Evolutionary conservation across 2,888 invertebrate species (phyloP).

Genomic region (Neoascia interrupta): DNA sequence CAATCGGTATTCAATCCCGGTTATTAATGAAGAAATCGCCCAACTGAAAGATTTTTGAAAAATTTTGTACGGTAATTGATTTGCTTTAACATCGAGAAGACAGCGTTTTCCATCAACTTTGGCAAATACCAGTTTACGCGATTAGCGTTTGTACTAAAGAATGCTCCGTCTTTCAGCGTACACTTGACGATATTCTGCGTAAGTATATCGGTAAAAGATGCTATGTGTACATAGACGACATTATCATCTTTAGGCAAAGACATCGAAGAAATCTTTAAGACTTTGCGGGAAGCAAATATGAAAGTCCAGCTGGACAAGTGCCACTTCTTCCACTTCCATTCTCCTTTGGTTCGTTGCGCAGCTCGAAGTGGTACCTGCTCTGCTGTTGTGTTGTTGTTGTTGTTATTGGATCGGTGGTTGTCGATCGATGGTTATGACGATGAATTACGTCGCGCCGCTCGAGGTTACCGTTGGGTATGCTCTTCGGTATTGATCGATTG

Average conservation of each 20-base stretch:
- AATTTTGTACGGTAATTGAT: background rate
- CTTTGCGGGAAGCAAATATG: background rate
- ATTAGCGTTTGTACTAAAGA: background rate
- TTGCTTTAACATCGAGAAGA: background rate
- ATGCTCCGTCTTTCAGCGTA: background rate
- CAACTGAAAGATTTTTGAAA: background rate
- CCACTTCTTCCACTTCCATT: too few species aligned
- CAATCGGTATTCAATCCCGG: background rate
- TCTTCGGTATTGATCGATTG: too few species aligned
- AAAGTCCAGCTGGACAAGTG: background rate
- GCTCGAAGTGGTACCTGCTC: too few species aligned
- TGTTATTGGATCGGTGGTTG: too few species aligned
- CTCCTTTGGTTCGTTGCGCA: too few species aligned
- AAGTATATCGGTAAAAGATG: background rate
- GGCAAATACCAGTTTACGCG: background rate
- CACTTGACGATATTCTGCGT: background rate
- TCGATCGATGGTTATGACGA: too few species aligned
- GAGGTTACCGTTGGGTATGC: too few species aligned
- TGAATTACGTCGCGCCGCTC: too few species aligned
- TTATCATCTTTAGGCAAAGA: background rate
- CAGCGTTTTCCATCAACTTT: background rate
- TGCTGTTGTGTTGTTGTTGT: too few species aligned
- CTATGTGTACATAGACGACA: background rate
- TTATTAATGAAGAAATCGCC: background rate
- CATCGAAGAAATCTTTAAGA: background rate